Conservation (phyloP, 37 sponge, comb jelly and placozoan species). For the Eunapius fragilis region DNA sequence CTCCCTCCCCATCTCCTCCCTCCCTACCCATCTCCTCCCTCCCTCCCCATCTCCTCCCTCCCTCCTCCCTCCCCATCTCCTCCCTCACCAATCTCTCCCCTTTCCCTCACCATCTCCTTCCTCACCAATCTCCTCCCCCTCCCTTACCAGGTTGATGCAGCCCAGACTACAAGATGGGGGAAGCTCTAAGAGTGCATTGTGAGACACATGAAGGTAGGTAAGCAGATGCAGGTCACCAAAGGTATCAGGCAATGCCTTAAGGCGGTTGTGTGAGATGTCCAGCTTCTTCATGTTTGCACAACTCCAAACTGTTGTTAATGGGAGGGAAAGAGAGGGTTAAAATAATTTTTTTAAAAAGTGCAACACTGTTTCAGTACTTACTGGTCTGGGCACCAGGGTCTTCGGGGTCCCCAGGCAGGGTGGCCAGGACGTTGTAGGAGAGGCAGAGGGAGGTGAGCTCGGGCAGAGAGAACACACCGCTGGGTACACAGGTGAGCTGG, state of each 20-base stretch:
- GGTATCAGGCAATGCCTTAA: conserved; percentile 72
- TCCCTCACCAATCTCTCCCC: too few species aligned
- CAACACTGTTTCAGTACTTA: too few species aligned
- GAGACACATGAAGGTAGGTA: conserved; percentile 46
- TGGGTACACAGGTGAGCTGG: conserved; percentile 62
- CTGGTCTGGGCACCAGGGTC: conserved; percentile 51
- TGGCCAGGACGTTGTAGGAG: conserved; percentile 66
- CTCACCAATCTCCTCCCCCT: too few species aligned
- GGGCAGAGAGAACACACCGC: conserved; percentile 62
- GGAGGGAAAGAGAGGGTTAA: too few species aligned
- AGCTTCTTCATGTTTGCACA: conserved; percentile 78
- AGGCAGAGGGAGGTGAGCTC: conserved; percentile 48
- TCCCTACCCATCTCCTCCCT: too few species aligned
- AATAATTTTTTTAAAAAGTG: too few species aligned
- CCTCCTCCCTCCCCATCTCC: too few species aligned
- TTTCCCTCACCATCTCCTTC: too few species aligned
- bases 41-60: too few species aligned
- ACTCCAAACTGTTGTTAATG: conserved; percentile 10
- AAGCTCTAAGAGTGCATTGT: conserved; percentile 76
- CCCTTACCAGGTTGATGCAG: conserved; percentile 71
- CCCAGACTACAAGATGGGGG: conserved; percentile 76
- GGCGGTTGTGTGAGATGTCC: conserved; percentile 76
- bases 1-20: too few species aligned
- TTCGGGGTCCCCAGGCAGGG: conserved; percentile 74
- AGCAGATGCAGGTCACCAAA: conserved; percentile 64